Evolutionary conservation across 2,888 invertebrate genomes (phyloP), one percentile per base, ranked within the genome.

Genomic region (Perithous albicinctus): DNA sequence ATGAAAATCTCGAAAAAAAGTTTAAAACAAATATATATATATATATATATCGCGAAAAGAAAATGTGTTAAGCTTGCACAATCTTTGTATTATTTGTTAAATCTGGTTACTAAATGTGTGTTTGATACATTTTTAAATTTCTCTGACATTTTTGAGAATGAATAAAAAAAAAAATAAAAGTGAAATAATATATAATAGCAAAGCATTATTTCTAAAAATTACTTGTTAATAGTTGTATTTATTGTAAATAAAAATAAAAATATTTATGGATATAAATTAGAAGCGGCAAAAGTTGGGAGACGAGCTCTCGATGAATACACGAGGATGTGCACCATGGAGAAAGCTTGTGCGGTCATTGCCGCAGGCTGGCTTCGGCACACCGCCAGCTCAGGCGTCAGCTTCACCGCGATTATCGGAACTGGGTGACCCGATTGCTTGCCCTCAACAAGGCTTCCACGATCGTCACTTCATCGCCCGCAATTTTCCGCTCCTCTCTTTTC

Each of bases 351-450:
- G 41, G 56, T 43, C 70, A 18, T 69, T 12, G 69, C 69, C 69
- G 56, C 41, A 23, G 54, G 54, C 69, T 8, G n/a, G 26, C 32
- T 20, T 43, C 41, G 32, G 29, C 59, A 8, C 7, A 41, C 61
- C 23, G 41, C 63, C 38, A 7, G 35, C 38, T 20, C 63, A 38
- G n/a, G 6, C 63, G 41, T 63, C 63, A 63, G 41, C 67, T 79
- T 83, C 74, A 83, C 80, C 87, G 88, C 85, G 89, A 87, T 91
- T 89, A 90, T 91, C 86, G 88, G 87, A 92, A 91, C 91, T 92
- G 90, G 92, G 92, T 92, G 91, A 92, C 92, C 92, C 87, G 91
- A 92, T 92, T 92, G 87, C 86, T 84, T 83, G 85, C 85, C 74
- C 82, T 76, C 81, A n/a, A 61, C 63, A 74, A 51, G 38, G 56